Base-by-base conservation (phyloP, 1,140 invertebrate species). In the Fopius arisanus region DNA sequence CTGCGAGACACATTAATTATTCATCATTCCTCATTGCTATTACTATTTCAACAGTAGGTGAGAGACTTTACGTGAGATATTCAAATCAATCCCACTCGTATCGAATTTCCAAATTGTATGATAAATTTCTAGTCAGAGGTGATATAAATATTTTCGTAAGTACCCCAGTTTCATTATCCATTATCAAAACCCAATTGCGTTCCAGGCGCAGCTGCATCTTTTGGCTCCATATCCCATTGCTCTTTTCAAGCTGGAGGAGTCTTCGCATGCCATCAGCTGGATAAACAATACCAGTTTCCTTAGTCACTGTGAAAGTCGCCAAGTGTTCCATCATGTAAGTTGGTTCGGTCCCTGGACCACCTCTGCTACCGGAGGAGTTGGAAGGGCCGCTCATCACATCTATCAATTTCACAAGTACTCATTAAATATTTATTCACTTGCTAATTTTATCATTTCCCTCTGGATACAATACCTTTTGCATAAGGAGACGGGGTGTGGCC, bases 141-240 rank as follows among this genome's bases (percentile, higher is more conserved):
- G n/a, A n/a, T n/a, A n/a, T n/a, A n/a, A n/a, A n/a, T n/a, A n/a
- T n/a, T n/a, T n/a, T n/a, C n/a, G n/a, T n/a, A 89, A 91, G 90
- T 90, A 98, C 96, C 86, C 96, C 96, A 75, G 96, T 97, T 89
- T 98, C 97, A 83, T 96, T 97, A 83, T 99, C 97, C 90, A 99
- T 95, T 66, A 98, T 96, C 21, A 98, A 91, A 70, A 98, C 93
- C 93, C 94, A 96, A 78, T 92, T 92, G 62, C 93, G 91, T 80
- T 98, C 96, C 43, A 99, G 87, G 77, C 94, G 92, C 37, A 99
- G 89, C 80, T 96, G 92, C 96, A 99, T 98, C 84, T 98, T 97
- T 89, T 99, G 98, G 37, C 97, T 99, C 97, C 97, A 99, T 84
- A 99, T 99, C 78, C 97, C 97, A 80, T 96, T 98, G 31, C 96